These are phyloP conservation scores for Helostoma temminkii DNA, from an alignment of 2,797 vertebrate genomes.

Conservation along the genomic window DNA sequence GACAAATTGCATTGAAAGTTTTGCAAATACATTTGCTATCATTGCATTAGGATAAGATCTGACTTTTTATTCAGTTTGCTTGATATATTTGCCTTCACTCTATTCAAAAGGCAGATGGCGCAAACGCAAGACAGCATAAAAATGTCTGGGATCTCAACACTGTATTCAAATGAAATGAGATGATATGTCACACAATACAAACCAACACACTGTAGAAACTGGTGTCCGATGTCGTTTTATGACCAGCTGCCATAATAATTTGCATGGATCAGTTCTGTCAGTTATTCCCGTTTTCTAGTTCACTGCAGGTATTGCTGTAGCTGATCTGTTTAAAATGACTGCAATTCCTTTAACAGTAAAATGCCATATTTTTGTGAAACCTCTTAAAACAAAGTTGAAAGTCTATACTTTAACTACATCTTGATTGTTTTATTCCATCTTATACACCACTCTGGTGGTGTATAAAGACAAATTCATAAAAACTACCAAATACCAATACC, in stretches of 20 bases:
- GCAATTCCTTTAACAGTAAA: no score
- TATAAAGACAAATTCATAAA: no score
- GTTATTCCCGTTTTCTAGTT: not conserved
- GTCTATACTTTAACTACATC: no score
- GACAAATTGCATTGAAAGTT: slow-evolving; percentile 14
- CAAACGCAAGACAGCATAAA: slow-evolving; percentile 15
- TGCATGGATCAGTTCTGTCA: not conserved
- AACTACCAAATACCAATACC: not conserved
- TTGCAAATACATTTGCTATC: slow-evolving; percentile 7
- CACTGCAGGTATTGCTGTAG: not conserved
- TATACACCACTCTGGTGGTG: no score
- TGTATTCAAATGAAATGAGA: slow-evolving; percentile 24
- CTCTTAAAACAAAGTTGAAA: no score
- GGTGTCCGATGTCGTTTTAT: slow-evolving; percentile 10
- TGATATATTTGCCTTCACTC: slow-evolving; percentile 19
- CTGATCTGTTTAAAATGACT: no score
- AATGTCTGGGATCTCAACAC: slow-evolving; percentile 15
- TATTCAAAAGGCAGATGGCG: slow-evolving; percentile 19
- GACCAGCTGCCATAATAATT: not conserved
- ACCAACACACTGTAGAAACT: slow-evolving; percentile 1
- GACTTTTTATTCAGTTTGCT: not conserved
- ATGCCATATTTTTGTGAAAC: no score
- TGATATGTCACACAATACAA: slow-evolving; percentile 1
- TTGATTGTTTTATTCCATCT: no score
- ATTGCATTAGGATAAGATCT: not conserved